Evolutionary conservation across 2,113 vertebrate species (phyloP).

Genomic region (Synodontis membranacea): DNA sequence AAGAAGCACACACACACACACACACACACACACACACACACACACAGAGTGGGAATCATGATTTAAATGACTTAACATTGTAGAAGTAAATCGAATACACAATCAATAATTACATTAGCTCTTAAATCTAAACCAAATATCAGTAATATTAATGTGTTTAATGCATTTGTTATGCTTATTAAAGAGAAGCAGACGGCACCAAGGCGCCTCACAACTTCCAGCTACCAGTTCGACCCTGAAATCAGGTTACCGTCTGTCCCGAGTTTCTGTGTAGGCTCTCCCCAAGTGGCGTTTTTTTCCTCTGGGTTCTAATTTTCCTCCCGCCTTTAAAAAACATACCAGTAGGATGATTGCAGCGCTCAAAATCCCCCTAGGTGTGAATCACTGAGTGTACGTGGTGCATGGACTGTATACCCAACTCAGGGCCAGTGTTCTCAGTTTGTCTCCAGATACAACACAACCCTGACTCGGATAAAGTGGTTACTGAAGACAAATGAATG

Average conservation of each 20-base stretch:
- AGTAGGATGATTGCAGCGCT: not conserved
- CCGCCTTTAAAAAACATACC: not conserved
- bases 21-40: not conserved
- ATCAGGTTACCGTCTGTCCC: not conserved
- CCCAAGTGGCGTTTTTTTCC: not conserved
- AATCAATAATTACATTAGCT: not conserved
- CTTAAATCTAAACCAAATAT: not conserved
- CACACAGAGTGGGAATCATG: not conserved
- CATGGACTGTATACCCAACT: not conserved
- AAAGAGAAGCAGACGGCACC: not conserved
- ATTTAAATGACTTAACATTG: not conserved
- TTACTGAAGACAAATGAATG: not conserved
- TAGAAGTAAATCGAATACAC: not conserved
- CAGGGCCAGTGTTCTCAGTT: not conserved
- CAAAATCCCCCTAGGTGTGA: not conserved
- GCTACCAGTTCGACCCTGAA: not conserved
- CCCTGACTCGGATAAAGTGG: not conserved
- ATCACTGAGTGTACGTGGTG: not conserved
- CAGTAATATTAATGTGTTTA: not conserved
- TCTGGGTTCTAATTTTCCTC: not conserved
- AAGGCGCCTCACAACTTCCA: not conserved
- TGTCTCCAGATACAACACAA: not conserved
- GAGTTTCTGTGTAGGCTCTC: not conserved
- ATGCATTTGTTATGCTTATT: not conserved
- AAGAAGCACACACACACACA: constrained; percentile 7